Percentiles rank a stretch among this genome's conserved stretches.
phyloP scores from a whole-genome alignment of 2,888 invertebrate species.

The Ornithoptera priamus region DNA sequence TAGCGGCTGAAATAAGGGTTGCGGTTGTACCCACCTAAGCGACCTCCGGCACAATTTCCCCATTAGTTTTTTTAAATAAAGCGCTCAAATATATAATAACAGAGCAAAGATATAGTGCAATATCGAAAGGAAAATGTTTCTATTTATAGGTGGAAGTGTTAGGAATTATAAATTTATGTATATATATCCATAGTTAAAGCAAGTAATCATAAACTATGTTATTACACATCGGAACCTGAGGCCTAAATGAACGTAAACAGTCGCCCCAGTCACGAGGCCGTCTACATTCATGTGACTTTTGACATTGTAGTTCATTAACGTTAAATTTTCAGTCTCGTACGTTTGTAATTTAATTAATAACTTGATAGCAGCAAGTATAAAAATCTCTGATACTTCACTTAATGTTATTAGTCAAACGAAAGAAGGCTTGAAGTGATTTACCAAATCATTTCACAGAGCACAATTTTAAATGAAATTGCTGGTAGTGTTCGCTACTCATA shows the following conservation, averaged over 20 bases:
- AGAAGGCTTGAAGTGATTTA: slow-evolving; percentile 61
- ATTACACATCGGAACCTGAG: slow-evolving; percentile 2
- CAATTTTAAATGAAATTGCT: slow-evolving; percentile 67
- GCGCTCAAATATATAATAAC: too few species aligned
- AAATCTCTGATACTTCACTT: slow-evolving; percentile 45
- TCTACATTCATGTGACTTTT: slow-evolving; percentile 68
- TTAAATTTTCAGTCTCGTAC: slow-evolving; percentile 45
- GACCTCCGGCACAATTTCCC: too few species aligned
- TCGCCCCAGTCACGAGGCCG: slow-evolving; percentile 56
- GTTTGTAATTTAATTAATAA: slow-evolving; percentile 46
- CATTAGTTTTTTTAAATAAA: too few species aligned
- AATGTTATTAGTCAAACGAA: slow-evolving; percentile 56
- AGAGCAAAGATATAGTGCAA: too few species aligned
- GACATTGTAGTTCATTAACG: slow-evolving; percentile 62
- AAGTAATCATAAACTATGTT: not conserved
- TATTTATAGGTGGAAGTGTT: too few species aligned
- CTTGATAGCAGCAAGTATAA: slow-evolving; percentile 59
- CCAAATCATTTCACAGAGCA: slow-evolving; percentile 64
- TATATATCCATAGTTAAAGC: too few species aligned
- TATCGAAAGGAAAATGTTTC: too few species aligned
- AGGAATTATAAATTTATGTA: too few species aligned
- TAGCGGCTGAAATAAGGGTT: too few species aligned
- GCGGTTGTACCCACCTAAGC: too few species aligned
- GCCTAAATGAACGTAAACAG: slow-evolving; percentile 42
- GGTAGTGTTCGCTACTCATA: slow-evolving; percentile 83